phyloP scores from a whole-genome alignment of 2,797 vertebrate species.

The Echeneis naucrates region DNA sequence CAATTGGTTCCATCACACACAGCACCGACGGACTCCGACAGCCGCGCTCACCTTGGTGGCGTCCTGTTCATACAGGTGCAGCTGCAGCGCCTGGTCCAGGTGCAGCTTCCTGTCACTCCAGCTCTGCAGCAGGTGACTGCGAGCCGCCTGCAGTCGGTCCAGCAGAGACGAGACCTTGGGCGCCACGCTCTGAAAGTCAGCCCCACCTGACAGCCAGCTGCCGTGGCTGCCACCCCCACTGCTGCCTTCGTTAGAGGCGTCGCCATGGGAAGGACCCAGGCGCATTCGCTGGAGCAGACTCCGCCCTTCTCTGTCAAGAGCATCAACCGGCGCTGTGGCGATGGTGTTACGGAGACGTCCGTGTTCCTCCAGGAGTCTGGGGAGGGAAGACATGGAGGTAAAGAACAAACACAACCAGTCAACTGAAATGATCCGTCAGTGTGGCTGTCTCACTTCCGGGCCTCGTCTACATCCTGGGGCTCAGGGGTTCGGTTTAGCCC shows the following conservation, averaged over 20 bases:
- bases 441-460: conserved; percentile 80
- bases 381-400: not conserved
- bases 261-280: conserved; percentile 78
- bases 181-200: conserved; percentile 96
- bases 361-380: conserved; percentile 93
- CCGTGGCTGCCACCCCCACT: conserved; percentile 80
- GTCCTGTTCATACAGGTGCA: conserved; percentile 96
- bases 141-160: conserved; percentile 93
- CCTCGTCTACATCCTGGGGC: conserved; percentile 94
- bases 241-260: conserved; percentile 58
- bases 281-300: conserved; percentile 95
- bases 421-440: not conserved
- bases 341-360: conserved; percentile 94
- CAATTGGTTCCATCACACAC: no score
- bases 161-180: conserved; percentile 94
- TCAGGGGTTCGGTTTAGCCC: conserved; percentile 92
- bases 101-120: conserved; percentile 95
- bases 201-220: conserved; percentile 94
- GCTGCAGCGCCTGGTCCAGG: conserved; percentile 96
- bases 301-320: conserved; percentile 94
- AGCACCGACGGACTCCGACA: not conserved
- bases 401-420: no score
- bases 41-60: conserved; percentile 90
- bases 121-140: conserved; percentile 94
- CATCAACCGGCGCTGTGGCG: conserved; percentile 94